phyloP scores from a whole-genome alignment of 1,140 invertebrate genomes.

The Chymomyza costata region DNA sequence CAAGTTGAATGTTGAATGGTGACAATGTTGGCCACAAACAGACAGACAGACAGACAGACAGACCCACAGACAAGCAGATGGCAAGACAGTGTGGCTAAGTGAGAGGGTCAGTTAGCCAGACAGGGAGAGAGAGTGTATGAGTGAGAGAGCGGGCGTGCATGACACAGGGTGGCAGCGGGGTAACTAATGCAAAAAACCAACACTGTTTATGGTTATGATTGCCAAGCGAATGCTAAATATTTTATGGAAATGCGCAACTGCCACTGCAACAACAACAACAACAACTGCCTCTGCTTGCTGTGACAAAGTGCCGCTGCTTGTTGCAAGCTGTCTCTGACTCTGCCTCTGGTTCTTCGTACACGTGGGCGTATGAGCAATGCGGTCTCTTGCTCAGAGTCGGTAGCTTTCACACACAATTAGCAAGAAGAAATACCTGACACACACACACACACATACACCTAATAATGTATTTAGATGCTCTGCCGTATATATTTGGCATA shows the following conservation, averaged over 20 bases:
- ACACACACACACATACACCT: no score
- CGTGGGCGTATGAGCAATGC: conserved; percentile 62
- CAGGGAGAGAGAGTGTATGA: no score
- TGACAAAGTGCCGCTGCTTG: no score
- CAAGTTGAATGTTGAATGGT: no score
- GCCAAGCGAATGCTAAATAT: conserved; percentile 69
- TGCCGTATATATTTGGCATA: not conserved
- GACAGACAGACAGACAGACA: conserved; percentile 26
- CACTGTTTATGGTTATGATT: conserved; percentile 70
- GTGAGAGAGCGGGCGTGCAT: no score
- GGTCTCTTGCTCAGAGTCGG: not conserved
- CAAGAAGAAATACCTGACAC: no score
- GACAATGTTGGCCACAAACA: conserved; percentile 1
- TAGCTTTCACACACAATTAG: conserved; percentile 68
- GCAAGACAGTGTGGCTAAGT: conserved; percentile 12
- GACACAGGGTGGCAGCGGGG: no score
- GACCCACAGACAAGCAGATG: conserved; percentile 18
- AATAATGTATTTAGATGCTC: conserved; percentile 37
- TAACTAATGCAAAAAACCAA: conserved; percentile 30
- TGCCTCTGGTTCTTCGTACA: conserved; percentile 27
- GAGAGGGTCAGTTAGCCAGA: no score
- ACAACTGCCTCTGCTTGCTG: no score
- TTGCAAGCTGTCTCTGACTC: no score
- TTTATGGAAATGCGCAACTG: conserved; percentile 43
- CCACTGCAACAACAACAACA: no score